Conservation (phyloP, 2,113 vertebrate species). For the Tragulus kanchil region DNA sequence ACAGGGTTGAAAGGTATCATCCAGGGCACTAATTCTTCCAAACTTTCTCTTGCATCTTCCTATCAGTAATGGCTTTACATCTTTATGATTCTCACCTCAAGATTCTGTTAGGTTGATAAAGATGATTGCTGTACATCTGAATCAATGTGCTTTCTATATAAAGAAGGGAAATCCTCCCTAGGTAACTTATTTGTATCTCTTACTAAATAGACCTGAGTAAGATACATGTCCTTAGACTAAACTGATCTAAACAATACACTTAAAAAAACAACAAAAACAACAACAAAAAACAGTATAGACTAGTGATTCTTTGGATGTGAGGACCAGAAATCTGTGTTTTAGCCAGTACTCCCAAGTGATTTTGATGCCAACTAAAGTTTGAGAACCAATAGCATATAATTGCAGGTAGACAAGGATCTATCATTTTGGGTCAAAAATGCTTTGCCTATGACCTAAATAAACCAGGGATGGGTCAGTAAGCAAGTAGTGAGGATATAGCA, state of each 20-base stretch:
- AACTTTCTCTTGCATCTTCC: background rate
- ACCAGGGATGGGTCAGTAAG: background rate
- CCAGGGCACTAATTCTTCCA: background rate
- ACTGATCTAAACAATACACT: background rate
- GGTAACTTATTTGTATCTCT: background rate
- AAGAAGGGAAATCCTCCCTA: background rate
- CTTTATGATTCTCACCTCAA: background rate
- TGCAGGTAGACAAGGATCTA: background rate
- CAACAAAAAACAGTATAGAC: background rate
- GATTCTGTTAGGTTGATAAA: background rate
- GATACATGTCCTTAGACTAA: background rate
- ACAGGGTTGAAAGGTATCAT: background rate
- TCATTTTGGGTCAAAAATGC: background rate
- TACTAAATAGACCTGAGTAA: background rate
- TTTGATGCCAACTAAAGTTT: background rate
- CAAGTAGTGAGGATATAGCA: background rate
- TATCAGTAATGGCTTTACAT: background rate
- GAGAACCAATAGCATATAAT: background rate
- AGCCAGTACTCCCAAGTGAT: background rate
- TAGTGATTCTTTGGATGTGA: background rate
- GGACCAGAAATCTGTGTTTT: background rate
- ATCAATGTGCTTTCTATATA: background rate
- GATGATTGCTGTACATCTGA: background rate
- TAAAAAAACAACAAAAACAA: background rate
- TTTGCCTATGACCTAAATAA: background rate